phyloP scores from a whole-genome alignment of 2,888 invertebrate species.

The Aphidoletes aphidimyza region DNA sequence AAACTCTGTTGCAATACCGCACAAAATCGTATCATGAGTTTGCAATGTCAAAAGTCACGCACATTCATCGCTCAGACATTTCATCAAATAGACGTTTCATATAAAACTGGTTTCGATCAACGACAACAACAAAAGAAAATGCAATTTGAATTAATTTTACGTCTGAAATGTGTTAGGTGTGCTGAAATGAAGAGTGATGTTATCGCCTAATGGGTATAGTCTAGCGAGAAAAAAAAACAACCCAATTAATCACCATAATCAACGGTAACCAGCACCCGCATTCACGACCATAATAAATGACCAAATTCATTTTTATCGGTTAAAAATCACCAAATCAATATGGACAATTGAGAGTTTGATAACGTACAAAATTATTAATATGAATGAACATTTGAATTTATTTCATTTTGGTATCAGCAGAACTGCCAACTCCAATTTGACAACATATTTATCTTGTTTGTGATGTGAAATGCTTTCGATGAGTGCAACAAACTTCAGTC shows the following conservation, averaged over 20 bases:
- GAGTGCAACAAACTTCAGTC: too few species aligned
- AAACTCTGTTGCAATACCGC: too few species aligned
- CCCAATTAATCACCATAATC: not conserved
- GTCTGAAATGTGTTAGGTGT: not conserved
- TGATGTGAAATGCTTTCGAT: too few species aligned
- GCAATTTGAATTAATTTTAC: too few species aligned
- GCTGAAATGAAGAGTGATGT: not conserved
- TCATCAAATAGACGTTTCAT: not conserved
- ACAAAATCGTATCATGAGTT: not conserved
- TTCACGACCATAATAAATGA: not conserved
- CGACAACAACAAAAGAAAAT: not conserved
- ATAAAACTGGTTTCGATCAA: not conserved
- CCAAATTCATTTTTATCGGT: not conserved
- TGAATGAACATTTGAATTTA: too few species aligned
- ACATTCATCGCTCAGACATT: not conserved
- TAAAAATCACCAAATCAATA: too few species aligned
- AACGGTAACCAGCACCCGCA: not conserved
- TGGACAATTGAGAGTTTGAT: too few species aligned
- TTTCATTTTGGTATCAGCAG: too few species aligned
- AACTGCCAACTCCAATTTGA: too few species aligned
- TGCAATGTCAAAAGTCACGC: slow-evolving; percentile 38
- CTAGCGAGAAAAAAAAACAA: not conserved
- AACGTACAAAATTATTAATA: too few species aligned
- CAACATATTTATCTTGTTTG: too few species aligned
- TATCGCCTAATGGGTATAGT: not conserved